Conservation (phyloP, 2,113 vertebrate species). For the Sarotherodon lohbergeri region DNA sequence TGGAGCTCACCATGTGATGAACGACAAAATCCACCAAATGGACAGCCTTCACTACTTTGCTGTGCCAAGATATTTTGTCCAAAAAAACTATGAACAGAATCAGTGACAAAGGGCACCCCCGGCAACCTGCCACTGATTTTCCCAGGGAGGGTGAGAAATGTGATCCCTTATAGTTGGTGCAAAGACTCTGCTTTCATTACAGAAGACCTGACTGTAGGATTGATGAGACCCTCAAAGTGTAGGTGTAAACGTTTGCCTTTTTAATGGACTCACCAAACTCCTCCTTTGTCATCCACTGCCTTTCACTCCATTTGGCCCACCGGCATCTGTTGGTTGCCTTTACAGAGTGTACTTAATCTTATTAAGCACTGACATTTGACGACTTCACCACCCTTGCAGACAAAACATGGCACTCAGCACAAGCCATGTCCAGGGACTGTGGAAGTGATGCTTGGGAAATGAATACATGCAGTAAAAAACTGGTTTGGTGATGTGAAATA, state of each 20-base stretch:
- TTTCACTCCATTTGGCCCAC: not conserved
- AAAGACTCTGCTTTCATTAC: not conserved
- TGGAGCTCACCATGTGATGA: not conserved
- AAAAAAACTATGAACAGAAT: not conserved
- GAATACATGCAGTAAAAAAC: not conserved
- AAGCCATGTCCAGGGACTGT: not conserved
- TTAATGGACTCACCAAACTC: not conserved
- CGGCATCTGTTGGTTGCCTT: not conserved
- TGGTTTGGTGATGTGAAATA: not conserved
- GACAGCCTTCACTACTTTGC: rapidly evolving
- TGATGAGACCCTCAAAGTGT: not conserved
- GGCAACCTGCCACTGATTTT: not conserved
- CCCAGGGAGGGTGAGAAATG: not conserved
- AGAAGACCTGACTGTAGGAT: not conserved
- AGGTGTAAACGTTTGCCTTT: not conserved
- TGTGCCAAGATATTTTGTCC: not conserved
- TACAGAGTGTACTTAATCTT: not conserved
- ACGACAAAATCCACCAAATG: rapidly evolving
- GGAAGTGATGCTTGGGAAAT: not conserved
- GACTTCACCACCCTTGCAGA: not conserved
- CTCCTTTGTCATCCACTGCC: not conserved
- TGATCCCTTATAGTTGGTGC: not conserved
- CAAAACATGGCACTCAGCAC: not conserved
- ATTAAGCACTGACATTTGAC: not conserved
- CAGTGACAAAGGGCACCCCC: not conserved